Conservation (phyloP, 1,140 invertebrate genomes). For the Drosophila orena region DNA sequence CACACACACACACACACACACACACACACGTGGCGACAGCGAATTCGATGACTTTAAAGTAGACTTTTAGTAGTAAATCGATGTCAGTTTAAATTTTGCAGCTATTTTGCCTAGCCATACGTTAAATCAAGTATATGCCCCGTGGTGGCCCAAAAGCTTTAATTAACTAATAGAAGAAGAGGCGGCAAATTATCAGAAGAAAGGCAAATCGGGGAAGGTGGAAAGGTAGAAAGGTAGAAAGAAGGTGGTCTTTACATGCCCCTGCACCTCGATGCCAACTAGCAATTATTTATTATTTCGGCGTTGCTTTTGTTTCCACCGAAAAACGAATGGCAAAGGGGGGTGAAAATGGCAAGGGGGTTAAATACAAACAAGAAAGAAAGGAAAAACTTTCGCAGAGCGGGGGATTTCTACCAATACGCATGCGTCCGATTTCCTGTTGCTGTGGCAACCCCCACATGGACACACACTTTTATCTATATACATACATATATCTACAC, state of each 20-base stretch:
- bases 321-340: conserved; percentile 18
- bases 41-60: conserved; percentile 50
- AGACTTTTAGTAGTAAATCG: conserved; percentile 62
- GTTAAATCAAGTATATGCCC: conserved; percentile 61
- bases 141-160: conserved; percentile 55
- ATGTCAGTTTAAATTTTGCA: conserved; percentile 52
- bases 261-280: conserved; percentile 76
- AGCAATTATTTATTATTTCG: conserved; percentile 82
- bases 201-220: conserved; percentile 2
- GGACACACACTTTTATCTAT: conserved; percentile 39
- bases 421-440: conserved; percentile 81
- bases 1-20: conserved; percentile 47
- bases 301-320: conserved; percentile 76
- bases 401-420: conserved; percentile 42
- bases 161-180: conserved; percentile 63
- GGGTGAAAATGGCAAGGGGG: conserved; percentile 8
- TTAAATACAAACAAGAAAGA: conserved; percentile 44
- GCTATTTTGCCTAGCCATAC: conserved; percentile 15
- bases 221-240: background rate
- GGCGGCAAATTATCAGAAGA: conserved; percentile 37
- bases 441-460: conserved; percentile 78
- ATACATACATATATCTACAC: conserved; percentile 9
- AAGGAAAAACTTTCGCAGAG: conserved; percentile 39
- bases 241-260: conserved; percentile 20
- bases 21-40: conserved; percentile 5